Evolutionary conservation across 1,140 invertebrate genomes (phyloP).

Genomic region (Chrysopa pallens): DNA sequence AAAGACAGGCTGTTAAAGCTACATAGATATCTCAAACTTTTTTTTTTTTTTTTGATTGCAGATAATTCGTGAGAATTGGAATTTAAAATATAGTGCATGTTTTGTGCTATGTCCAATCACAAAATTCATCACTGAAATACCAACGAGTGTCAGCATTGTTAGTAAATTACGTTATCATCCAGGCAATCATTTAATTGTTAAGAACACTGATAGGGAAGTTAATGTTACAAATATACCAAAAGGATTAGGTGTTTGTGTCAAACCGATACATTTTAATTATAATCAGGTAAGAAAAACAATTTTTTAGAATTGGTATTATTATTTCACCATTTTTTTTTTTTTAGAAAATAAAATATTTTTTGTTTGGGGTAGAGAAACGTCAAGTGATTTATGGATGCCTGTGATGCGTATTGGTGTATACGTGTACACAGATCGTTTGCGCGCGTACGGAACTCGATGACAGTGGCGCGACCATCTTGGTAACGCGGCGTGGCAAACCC

Average conservation of each 20-base stretch:
- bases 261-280: constrained; percentile 82
- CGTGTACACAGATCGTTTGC: no score
- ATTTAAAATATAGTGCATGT: constrained; percentile 78
- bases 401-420: no score
- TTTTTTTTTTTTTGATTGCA: constrained; percentile 18
- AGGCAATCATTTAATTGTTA: constrained; percentile 38
- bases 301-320: no score
- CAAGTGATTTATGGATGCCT: no score
- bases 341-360: no score
- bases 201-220: constrained; percentile 11
- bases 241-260: constrained; percentile 76
- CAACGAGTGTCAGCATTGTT: constrained; percentile 48
- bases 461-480: no score
- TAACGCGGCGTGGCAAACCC: no score
- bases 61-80: constrained; percentile 86
- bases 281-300: constrained; percentile 41
- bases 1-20: no score
- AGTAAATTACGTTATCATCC: constrained; percentile 33
- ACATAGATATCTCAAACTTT: no score
- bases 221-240: constrained; percentile 22
- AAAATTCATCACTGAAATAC: constrained; percentile 32
- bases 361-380: no score
- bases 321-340: no score
- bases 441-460: no score
- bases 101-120: constrained; percentile 68